These are phyloP conservation scores for Stegodyphus mimosarum DNA, from an alignment of 1,140 invertebrate genomes.

Conservation along the genomic window DNA sequence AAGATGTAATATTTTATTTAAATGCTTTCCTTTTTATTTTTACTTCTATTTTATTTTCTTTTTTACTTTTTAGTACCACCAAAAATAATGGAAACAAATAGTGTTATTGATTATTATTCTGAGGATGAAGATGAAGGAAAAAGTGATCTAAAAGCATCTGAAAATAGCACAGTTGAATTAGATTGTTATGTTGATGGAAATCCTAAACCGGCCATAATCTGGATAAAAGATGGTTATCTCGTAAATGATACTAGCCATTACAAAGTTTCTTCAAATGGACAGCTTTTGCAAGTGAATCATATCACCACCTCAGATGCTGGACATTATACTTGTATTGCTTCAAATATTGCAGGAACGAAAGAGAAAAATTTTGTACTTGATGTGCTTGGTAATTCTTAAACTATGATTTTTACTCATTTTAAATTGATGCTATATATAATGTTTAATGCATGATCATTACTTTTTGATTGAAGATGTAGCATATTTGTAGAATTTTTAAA, in stretches of 20 bases:
- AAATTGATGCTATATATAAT: too few relatives aligned
- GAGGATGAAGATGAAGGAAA: conserved; percentile 49
- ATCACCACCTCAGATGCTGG: conserved; percentile 55
- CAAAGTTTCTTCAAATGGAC: conserved; percentile 50
- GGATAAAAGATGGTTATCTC: conserved; percentile 66
- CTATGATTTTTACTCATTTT: not conserved
- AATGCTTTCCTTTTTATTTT: not conserved
- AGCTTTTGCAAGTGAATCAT: conserved; percentile 59
- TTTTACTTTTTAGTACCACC: conserved; percentile 36
- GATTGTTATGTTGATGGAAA: conserved; percentile 64
- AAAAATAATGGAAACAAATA: conserved; percentile 47
- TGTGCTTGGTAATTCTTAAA: conserved; percentile 56
- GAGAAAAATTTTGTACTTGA: conserved; percentile 62
- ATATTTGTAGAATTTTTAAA: too few relatives aligned
- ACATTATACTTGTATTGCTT: conserved; percentile 63
- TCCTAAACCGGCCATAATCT: conserved; percentile 69
- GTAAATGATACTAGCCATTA: conserved; percentile 18
- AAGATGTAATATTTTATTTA: not conserved
- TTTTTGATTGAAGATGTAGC: too few relatives aligned
- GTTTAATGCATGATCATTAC: too few relatives aligned
- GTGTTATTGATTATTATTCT: conserved; percentile 51
- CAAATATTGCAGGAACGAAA: conserved; percentile 61
- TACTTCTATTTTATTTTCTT: not conserved
- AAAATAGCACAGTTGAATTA: conserved; percentile 48
- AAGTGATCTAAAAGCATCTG: conserved; percentile 47